Base-by-base conservation (phyloP, 2,888 invertebrate species). In the Galerucella pusilla region DNA sequence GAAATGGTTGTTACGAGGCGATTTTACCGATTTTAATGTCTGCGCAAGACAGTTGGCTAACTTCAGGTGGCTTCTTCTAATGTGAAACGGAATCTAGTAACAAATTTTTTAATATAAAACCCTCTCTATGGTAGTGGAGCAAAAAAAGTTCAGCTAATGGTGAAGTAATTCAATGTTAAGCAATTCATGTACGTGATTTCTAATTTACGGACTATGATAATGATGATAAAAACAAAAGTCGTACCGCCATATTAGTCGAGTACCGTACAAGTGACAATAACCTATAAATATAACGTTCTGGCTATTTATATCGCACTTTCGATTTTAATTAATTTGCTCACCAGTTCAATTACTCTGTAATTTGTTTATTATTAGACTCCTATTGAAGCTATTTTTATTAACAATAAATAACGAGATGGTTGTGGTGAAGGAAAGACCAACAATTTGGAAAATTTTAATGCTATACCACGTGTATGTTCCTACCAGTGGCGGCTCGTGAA, bases 271-370 rank as follows among this genome's bases (percentile, higher is more conserved):
- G 60, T 57, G 68, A 73, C 73, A 73, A 73, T 68, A 73, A 73
- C 63, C 73, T 54, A 73, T 73, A 54, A 73, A 57, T 45, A 68
- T 68, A 57, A 54, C 68, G 57, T 25, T 63, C 60, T 52, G 42
- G 42, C 63, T 73, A 73, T 68, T 68, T 68, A 68, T 68, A 68
- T n/a, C 61, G 42, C 52, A 73, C 73, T 73, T 73, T 73, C 73
- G 57, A 57, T 73, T 73, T 68, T 67, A 64, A 68, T 73, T 73
- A 68, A 42, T 66, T 52, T n/a, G n/a, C 5, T n/a, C 52, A 52
- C 14, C 14, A 52, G 10, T 20, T 57, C 57, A 57, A 57, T 57
- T 57, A 57, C 57, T 20, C 1, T 6, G n/a, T 57, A 57, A 57
- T 57, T 10, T 20, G 20, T 10, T 57, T 16, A 54, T 57, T 20